Base-by-base conservation (phyloP, 2,888 invertebrate species). In the Punctoribates punctum region DNA sequence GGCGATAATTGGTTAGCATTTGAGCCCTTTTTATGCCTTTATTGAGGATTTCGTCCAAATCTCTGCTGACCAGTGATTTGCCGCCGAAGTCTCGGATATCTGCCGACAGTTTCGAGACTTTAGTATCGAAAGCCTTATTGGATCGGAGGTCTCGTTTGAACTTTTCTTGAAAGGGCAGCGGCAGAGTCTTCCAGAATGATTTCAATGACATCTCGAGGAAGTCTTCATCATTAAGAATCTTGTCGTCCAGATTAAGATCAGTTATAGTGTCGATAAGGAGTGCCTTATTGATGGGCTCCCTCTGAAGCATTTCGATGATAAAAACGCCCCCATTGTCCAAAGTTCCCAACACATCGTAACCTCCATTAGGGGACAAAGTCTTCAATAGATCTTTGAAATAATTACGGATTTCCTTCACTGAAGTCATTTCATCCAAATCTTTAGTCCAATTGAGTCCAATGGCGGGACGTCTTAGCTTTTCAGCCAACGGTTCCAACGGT, bases 361-460 rank as follows among this genome's bases (percentile, higher is more conserved):
- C 15, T 4, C 60, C 60, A 23, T 60, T 60, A 5, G 60, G 60
- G 6, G 11, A 23, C 5, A 60, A 25, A 2, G 5, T 17, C 23
- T 60, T 60, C 23, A 60, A 15, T 27, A 60, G 23, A 60, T 23
- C 25, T 25, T 3, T 60, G 23, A 23, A 60, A 60, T 60, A 60
- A 23, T 6, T 27, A 23, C 25, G 3, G 25, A 60, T 60, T 23
- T 60, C 25, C 23, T 60, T 60, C 11, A 60, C 8, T 4, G 74
- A 73, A 2, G 34, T 42, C 15, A 73, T 34, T 77, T 65, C n/a
- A 9, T 62, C 38, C 46, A 78, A 51, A n/a, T 78, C 78, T 29
- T 51, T 29, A 4, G 92, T 90, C 85, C 94, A 94, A 85, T 97
- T 96, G 73, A 97, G 85, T n/a, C 95, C 96, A 86, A 89, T 92